Evolutionary conservation across 2,797 vertebrate genomes (phyloP), one percentile per base, ranked within the genome.

Genomic region (Oryzias dopingdopingensis): DNA sequence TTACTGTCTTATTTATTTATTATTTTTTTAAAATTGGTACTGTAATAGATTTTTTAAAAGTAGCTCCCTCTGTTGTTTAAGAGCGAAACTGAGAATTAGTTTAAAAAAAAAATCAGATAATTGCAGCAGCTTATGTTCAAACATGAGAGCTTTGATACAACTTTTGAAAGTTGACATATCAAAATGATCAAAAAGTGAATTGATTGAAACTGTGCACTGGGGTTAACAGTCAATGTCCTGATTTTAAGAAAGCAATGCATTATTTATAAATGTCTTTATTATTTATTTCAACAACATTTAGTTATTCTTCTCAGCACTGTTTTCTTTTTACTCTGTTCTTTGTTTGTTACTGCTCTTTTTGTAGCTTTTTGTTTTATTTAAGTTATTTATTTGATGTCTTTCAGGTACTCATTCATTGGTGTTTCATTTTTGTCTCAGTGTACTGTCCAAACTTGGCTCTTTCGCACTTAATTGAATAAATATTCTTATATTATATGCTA

Each of bases 391-490:
- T 91, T 72, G 62, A 85, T 57, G 56, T 89, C 56, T 82, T 90
- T 87, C 83, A 84, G 85, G 82, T 87, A 79, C 70, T 79, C 81
- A 67, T 83, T 84, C 62, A 62, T 78, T 85, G 32, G 2, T 84
- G 65, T 68, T 83, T 72, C 86, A 50, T 24, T 78, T 78, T 87
- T 86, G 86, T 89, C 79, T 87, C 70, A 72, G 75, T 81, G 70
- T 81, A 80, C 67, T 76, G 70, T 83, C 91, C 87, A 93, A 92
- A 92, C 90, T 89, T 91, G 76, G 65, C 78, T 87, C 83, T 92
- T 91, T 91, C 87, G 92, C 92, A 93, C 92, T 93, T 93, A 92
- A 86, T 81, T 88, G 88, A 92, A 92, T 91, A 91, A 92, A 93
- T 92, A 91, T 92, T 92, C 89, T 91, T 91, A 90, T 93, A 93